Conservation (phyloP, 2,888 invertebrate genomes). For the Phalera bucephala region DNA sequence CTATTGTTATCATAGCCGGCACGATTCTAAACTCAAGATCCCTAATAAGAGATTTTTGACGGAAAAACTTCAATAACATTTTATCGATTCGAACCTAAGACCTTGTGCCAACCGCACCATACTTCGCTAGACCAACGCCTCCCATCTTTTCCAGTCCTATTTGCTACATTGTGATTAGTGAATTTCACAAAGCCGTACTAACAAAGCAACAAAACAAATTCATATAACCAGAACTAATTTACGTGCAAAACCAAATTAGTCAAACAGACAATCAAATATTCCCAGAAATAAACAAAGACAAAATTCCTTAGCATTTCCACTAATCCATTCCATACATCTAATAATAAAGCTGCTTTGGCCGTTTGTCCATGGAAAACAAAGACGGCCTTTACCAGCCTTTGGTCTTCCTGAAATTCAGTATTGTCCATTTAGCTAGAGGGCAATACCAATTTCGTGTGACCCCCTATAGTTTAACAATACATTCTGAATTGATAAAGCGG, state of each 20-base stretch:
- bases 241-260: constrained; percentile 14
- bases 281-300: constrained; percentile 36
- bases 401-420: constrained; percentile 55
- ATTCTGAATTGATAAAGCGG: constrained; percentile 19
- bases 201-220: no score
- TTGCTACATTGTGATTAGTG: no score
- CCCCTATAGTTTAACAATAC: constrained; percentile 27
- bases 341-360: constrained; percentile 43
- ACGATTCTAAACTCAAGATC: no score
- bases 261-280: constrained; percentile 33
- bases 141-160: no score
- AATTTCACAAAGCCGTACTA: no score
- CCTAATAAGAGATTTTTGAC: no score
- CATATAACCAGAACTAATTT: constrained; percentile 24
- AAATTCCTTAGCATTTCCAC: constrained; percentile 35
- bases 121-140: no score
- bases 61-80: no score
- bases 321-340: constrained; percentile 35
- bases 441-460: constrained; percentile 32
- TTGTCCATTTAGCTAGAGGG: constrained; percentile 59
- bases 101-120: no score
- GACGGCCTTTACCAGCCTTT: constrained; percentile 50
- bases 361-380: constrained; percentile 52
- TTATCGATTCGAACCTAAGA: no score
- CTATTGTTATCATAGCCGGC: no score